phyloP scores from a whole-genome alignment of 2,113 vertebrate genomes.

The Epinephelus moara region DNA sequence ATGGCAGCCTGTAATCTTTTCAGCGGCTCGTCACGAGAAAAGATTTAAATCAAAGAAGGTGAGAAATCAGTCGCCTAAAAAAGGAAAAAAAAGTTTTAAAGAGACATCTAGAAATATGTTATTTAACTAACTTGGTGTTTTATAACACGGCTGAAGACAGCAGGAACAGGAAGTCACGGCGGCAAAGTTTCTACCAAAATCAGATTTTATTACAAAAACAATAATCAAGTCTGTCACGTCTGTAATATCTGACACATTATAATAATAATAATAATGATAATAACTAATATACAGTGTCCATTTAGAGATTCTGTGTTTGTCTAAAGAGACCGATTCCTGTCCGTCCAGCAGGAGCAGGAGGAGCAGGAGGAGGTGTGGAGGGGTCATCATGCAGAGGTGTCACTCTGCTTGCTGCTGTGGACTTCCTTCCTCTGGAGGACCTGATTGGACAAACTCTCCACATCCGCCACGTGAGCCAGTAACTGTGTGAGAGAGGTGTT shows the following conservation, averaged over 20 bases:
- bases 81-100: no score
- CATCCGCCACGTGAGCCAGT: conserved; percentile 82
- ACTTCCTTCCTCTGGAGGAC: conserved; percentile 86
- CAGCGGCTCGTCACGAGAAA: no score
- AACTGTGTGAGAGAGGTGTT: conserved; percentile 81
- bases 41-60: no score
- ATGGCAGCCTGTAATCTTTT: no score
- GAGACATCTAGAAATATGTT: no score
- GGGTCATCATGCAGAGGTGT: conserved; percentile 15
- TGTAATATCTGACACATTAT: background rate
- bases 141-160: background rate
- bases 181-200: background rate
- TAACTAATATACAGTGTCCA: no score
- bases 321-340: background rate
- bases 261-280: background rate
- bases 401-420: conserved; percentile 45
- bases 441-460: conserved; percentile 85
- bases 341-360: background rate
- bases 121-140: no score
- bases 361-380: background rate
- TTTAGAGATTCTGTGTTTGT: no score
- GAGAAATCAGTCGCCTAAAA: no score
- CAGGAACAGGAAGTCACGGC: background rate
- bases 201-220: background rate
- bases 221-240: background rate